phyloP scores from a whole-genome alignment of 2,113 vertebrate species.

The Callithrix jacchus region DNA sequence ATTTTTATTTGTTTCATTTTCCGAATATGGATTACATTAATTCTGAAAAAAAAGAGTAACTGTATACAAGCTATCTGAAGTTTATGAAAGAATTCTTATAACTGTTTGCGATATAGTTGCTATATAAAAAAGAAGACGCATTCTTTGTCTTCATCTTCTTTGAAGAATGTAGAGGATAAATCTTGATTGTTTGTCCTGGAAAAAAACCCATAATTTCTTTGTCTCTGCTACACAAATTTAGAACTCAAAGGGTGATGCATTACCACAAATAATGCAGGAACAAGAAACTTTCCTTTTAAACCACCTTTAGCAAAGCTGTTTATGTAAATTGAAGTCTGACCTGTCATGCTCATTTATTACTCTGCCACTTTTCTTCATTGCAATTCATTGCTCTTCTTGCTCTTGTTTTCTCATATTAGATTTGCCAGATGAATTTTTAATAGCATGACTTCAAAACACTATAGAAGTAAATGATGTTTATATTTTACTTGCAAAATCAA shows the following conservation, averaged over 20 bases:
- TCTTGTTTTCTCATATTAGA: constrained; percentile 36
- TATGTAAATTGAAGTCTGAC: background rate
- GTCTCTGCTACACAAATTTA: background rate
- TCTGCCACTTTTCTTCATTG: constrained; percentile 23
- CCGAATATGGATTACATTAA: background rate
- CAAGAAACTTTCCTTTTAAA: background rate
- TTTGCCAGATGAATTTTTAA: constrained; percentile 61
- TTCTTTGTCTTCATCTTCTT: constrained; percentile 9
- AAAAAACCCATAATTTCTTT: background rate
- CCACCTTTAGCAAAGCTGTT: constrained; percentile 12
- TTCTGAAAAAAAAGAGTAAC: background rate
- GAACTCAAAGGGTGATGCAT: background rate
- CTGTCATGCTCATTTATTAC: background rate
- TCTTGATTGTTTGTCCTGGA: background rate
- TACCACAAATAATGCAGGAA: background rate
- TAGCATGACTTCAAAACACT: constrained; percentile 26
- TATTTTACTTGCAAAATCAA: constrained; percentile 55
- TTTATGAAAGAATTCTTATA: background rate
- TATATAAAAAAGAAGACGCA: background rate
- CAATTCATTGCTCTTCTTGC: background rate
- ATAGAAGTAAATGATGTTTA: constrained; percentile 37
- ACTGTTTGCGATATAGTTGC: background rate
- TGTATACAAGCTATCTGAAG: background rate
- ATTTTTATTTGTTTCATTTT: background rate
- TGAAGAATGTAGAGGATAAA: background rate